Base-by-base conservation (phyloP, 2,797 vertebrate genomes). In the Okamejei kenojei region DNA sequence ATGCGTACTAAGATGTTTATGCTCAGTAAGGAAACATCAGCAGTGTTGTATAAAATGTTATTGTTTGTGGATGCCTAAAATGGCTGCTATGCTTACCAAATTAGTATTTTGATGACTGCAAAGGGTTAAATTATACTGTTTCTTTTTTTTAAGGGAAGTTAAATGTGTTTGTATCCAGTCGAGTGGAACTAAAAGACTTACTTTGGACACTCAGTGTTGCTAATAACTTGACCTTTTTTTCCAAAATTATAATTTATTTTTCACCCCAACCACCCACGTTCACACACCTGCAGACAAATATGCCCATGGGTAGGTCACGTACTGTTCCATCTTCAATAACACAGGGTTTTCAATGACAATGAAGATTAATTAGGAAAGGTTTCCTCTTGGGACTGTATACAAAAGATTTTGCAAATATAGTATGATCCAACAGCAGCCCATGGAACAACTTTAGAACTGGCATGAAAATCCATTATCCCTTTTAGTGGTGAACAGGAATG, bases 381-480 rank as follows among this genome's bases (percentile, higher is more conserved):
- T 92, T 73, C 11, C 71, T 58, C 71, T 15, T 92, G 90, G 90
- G 71, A n/a, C 90, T 26, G 21, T 23, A 92, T 29, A 29, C 90
- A 74, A 92, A 92, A 73, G 68, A 26, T 54, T 54, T 92, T 88
- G n/a, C 63, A 68, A 21, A 65, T 88, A 32, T 68, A 35, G 29
- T 5, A 76, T 11, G 68, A 35, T 74, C 71, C 73, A 92, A 92
- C 71, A 76, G 90, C 90, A 92, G 38, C 10, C 23, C 5, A 11
- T 92, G 73, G 71, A 38, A 71, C 45, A 29, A 38, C 68, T 45
- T 92, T 26, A 29, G 71, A 92, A 92, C 68, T 54, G 68, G 90
- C 90, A 92, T 54, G 90, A 92, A 76, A 92, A 92, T 92, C 90
- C 71, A 76, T 92, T 92, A 92, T 74, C 71, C 71, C 71, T 23